Conservation (phyloP, 2,888 invertebrate species). For the Dasypogon diadema region DNA sequence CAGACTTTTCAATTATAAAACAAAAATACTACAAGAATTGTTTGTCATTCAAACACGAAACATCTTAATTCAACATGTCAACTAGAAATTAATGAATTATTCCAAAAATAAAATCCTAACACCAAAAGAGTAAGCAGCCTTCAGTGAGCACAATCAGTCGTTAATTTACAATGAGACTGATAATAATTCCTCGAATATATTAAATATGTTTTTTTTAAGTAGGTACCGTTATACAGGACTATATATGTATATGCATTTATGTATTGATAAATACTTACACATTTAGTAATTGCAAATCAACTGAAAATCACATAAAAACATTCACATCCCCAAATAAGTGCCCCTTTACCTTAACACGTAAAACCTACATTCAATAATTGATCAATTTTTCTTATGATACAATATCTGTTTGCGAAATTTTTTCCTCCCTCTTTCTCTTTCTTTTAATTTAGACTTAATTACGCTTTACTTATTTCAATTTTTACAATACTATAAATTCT, state of each 20-base stretch:
- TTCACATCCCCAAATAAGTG: not conserved
- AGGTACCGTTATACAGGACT: not conserved
- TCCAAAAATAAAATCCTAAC: not conserved
- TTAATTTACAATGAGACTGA: constrained; percentile 34
- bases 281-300: no score
- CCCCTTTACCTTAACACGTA: not conserved
- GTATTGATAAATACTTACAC: not conserved
- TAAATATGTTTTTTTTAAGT: constrained; percentile 1
- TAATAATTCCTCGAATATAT: not conserved
- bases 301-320: not conserved
- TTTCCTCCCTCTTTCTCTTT: not conserved
- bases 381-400: constrained; percentile 6
- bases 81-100: no score
- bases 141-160: constrained; percentile 40
- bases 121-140: constrained; percentile 41
- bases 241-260: not conserved
- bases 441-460: constrained; percentile 48
- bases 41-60: no score
- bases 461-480: constrained; percentile 47
- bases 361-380: constrained; percentile 18
- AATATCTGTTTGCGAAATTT: no score
- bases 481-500: constrained; percentile 14
- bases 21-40: no score
- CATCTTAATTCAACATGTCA: no score
- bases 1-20: no score